A percentile compares a stretch with the other conserved stretches of the same genome.
phyloP scores from a whole-genome alignment of 2,113 vertebrate genomes.

The Myanophis thanlyinensis region DNA sequence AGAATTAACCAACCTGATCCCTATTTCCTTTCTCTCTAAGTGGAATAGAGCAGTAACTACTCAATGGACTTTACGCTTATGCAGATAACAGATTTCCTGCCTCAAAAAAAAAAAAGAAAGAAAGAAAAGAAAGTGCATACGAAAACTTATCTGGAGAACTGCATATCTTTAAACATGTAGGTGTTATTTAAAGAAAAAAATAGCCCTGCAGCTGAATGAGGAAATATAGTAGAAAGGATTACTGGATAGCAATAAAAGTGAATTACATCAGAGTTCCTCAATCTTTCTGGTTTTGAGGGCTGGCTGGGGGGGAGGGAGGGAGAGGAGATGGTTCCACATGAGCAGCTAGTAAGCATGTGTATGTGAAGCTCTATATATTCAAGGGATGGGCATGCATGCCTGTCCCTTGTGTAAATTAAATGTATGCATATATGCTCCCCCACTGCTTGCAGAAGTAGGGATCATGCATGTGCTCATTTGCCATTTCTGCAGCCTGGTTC shows the following conservation, averaged over 20 bases:
- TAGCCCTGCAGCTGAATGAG: not conserved
- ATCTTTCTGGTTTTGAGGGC: not conserved
- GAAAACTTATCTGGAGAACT: not conserved
- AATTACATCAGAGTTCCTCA: not conserved
- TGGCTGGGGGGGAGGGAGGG: accelerated
- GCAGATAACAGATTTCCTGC: not conserved
- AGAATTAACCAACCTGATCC: not conserved
- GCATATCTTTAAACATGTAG: not conserved
- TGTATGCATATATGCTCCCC: accelerated
- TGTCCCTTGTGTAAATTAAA: not conserved
- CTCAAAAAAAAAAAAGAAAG: not conserved
- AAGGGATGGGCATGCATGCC: not conserved
- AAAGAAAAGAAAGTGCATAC: no score
- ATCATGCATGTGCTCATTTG: not conserved
- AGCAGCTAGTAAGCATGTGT: not conserved
- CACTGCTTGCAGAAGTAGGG: not conserved
- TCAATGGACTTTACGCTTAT: not conserved
- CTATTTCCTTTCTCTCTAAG: not conserved
- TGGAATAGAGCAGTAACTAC: not conserved
- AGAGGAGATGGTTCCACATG: not conserved
- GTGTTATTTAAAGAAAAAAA: not conserved
- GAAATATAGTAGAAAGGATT: not conserved
- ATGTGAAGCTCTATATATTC: not conserved
- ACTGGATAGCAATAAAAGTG: not conserved
- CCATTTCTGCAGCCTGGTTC: not conserved